Percentiles rank a stretch among this genome's conserved stretches.
Evolutionary conservation across 2,113 vertebrate genomes (phyloP).

Genomic region (Corvus moneduloides): DNA sequence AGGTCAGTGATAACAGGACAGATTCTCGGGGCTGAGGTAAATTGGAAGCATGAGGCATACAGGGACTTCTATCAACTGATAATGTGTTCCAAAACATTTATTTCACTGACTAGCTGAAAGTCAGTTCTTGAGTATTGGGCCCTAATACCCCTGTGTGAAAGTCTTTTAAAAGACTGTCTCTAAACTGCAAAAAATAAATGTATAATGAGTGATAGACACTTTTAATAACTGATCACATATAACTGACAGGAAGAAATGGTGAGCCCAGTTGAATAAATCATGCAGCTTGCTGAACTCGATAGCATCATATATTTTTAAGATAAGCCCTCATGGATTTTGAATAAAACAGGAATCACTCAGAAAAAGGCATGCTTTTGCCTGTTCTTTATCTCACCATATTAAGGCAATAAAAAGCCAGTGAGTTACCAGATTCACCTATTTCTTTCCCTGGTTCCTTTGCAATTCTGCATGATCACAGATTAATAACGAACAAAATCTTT

Average conservation of each 20-base stretch:
- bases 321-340: background rate
- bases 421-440: background rate
- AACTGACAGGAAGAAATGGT: slow-evolving; percentile 6
- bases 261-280: background rate
- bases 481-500: background rate
- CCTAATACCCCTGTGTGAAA: background rate
- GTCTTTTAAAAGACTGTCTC: background rate
- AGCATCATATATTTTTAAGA: slow-evolving; percentile 25
- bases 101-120: background rate
- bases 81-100: background rate
- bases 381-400: background rate
- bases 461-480: background rate
- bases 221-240: background rate
- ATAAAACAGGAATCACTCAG: background rate
- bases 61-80: background rate
- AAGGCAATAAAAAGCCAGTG: background rate
- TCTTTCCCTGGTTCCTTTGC: background rate
- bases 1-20: background rate
- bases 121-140: background rate
- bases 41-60: background rate
- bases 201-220: background rate
- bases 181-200: background rate
- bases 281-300: background rate
- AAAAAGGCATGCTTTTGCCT: background rate
- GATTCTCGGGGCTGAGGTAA: background rate